Conservation (phyloP, 1,140 invertebrate genomes). For the Drosophila pachea region DNA sequence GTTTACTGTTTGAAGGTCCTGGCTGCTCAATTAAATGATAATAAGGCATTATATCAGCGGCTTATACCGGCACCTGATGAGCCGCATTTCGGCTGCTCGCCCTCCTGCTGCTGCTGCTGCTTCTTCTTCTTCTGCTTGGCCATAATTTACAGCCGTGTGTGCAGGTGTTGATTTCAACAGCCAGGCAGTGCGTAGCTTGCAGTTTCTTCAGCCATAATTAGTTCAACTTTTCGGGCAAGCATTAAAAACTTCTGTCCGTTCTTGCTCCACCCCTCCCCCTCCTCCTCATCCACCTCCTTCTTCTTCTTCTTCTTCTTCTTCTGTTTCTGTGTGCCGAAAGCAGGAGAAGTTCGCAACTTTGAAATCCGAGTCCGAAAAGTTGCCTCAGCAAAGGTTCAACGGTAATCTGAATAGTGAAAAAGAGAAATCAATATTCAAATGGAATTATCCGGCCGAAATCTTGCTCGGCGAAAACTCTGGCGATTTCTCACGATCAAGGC, state of each 20-base stretch:
- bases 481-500: too few relatives aligned
- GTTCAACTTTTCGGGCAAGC: conserved; percentile 18
- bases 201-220: conserved; percentile 19
- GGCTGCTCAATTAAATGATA: conserved; percentile 56
- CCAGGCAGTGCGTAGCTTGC: conserved; percentile 19
- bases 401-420: not conserved
- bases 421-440: too few relatives aligned
- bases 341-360: not conserved
- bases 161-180: conserved; percentile 18
- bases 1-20: conserved; percentile 33
- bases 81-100: not conserved
- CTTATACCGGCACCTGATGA: conserved; percentile 29
- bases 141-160: conserved; percentile 6
- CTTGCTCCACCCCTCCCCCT: too few relatives aligned
- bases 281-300: too few relatives aligned
- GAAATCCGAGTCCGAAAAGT: conserved; percentile 1
- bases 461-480: too few relatives aligned
- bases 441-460: too few relatives aligned
- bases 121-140: too few relatives aligned
- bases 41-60: conserved; percentile 48
- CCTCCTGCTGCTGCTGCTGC: not conserved
- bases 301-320: too few relatives aligned
- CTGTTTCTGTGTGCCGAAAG: not conserved
- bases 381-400: not conserved
- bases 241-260: conserved; percentile 11